Evolutionary conservation across 2,888 invertebrate genomes (phyloP).

Genomic region (Urechis unicinctus): DNA sequence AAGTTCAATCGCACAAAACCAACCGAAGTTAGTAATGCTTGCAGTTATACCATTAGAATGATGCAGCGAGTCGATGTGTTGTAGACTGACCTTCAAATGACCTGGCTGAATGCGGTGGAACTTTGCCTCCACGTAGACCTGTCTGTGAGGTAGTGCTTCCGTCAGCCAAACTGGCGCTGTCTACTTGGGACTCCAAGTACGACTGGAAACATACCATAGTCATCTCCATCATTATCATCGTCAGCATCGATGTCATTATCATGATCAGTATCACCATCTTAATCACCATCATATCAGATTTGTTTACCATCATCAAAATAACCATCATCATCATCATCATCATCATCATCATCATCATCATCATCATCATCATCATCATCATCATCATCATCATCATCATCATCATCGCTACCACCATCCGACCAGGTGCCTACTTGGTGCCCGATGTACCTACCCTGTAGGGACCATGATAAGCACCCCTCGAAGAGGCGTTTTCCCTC

Average conservation of each 20-base stretch:
- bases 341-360: conserved; percentile 10
- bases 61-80: too few species aligned
- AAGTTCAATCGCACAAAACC: too few species aligned
- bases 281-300: neutral
- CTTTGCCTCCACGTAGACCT: conserved; percentile 8
- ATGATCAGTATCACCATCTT: too few species aligned
- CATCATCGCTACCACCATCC: neutral
- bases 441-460: too few species aligned
- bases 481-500: too few species aligned
- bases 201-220: conserved; percentile 25
- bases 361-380: conserved; percentile 9
- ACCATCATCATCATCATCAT: conserved; percentile 7
- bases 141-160: neutral
- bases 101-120: conserved; percentile 8
- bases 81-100: conserved; percentile 13
- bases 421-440: too few species aligned
- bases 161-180: conserved; percentile 2
- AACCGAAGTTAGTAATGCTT: too few species aligned
- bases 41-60: too few species aligned
- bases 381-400: conserved; percentile 8
- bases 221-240: neutral
- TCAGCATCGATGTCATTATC: too few species aligned
- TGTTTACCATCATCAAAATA: neutral
- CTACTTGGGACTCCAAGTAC: conserved; percentile 29
- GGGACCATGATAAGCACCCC: too few species aligned